Base-by-base conservation (phyloP, 64 coral and sea anemone species). In the Actinia equina region DNA sequence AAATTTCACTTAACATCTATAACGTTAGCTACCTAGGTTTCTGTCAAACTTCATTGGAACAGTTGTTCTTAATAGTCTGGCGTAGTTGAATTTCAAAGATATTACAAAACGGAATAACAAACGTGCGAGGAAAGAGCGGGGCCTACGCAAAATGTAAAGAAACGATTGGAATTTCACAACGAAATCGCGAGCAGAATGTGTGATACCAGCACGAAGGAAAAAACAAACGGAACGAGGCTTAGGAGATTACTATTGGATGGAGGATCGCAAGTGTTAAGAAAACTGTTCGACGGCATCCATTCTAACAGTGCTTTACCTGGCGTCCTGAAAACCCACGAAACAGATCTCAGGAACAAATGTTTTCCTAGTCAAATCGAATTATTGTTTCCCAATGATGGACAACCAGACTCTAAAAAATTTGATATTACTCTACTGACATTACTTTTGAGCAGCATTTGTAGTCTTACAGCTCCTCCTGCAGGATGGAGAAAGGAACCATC, bases 141-240 rank as follows among this genome's bases (percentile, higher is more conserved):
- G 46, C 3, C 7, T 4, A 49, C 4, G 46, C 46, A 49, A 49
- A 49, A 49, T 49, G 46, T 49, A 49, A 49, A 49, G 46, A 49
- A 49, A 49, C 46, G 46, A 49, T 4, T 8, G 7, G 4, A 6
- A 49, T 49, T 49, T 49, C 46, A 49, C 46, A 8, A 57, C 55
- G 55, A 16, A 57, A 14, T 57, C 10, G 55, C 2, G 15, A 52
- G 49, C 14, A 84, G 25, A 13, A 44, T 61, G 19, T 6, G 27
- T 45, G 44, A 18, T 53, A 18, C 5, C 16, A 45, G 11, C 42
- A 65, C 83, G 7, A 70, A 88, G 16, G 62, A 87, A 52, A 93
- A 93, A 85, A 62, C 91, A 3, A 93, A 93, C 43, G 82, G 87
- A 44, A 84, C 91, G 17, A 79, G 74, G 9, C 25, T 93, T 17